phyloP scores from a whole-genome alignment of 1,140 invertebrate genomes.

The Drosophila carrolli region DNA sequence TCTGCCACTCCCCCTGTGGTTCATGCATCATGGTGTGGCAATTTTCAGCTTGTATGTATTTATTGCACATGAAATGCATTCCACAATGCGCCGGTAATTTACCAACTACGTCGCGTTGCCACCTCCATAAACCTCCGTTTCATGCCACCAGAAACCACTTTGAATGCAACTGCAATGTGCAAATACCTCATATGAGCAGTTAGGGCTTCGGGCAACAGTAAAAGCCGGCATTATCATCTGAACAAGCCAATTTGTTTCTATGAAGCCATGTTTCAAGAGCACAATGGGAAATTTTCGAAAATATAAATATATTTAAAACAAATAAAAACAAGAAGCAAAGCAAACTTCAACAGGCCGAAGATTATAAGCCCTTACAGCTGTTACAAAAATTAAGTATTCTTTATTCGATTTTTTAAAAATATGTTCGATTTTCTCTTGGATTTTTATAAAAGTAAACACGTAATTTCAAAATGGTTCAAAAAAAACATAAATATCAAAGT shows the following conservation, averaged over 20 bases:
- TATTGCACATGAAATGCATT: conserved; percentile 62
- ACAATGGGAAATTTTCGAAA: not conserved
- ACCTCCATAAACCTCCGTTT: not conserved
- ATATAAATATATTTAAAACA: too few relatives aligned
- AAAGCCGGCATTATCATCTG: not conserved
- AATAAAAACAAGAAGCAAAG: too few relatives aligned
- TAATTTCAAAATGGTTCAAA: too few relatives aligned
- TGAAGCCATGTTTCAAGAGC: not conserved
- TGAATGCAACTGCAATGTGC: conserved; percentile 12
- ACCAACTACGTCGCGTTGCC: not conserved
- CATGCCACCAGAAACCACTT: conserved; percentile 1
- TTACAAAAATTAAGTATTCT: too few relatives aligned
- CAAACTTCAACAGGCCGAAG: too few relatives aligned
- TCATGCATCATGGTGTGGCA: conserved; percentile 44
- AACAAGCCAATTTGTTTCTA: conserved; percentile 1
- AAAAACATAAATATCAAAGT: too few relatives aligned
- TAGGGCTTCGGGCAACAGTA: conserved; percentile 6
- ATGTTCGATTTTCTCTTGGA: too few relatives aligned
- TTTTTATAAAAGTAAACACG: too few relatives aligned
- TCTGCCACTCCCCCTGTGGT: conserved; percentile 5
- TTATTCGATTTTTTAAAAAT: too few relatives aligned
- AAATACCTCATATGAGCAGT: conserved; percentile 6
- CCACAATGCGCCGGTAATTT: conserved; percentile 58
- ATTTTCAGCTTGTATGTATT: conserved; percentile 50
- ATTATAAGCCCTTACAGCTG: too few relatives aligned